A percentile compares a stretch with the other conserved stretches of the same genome.
These are phyloP conservation scores for Characodon lateralis DNA, from an alignment of 2,797 vertebrate species.

Conservation along the genomic window DNA sequence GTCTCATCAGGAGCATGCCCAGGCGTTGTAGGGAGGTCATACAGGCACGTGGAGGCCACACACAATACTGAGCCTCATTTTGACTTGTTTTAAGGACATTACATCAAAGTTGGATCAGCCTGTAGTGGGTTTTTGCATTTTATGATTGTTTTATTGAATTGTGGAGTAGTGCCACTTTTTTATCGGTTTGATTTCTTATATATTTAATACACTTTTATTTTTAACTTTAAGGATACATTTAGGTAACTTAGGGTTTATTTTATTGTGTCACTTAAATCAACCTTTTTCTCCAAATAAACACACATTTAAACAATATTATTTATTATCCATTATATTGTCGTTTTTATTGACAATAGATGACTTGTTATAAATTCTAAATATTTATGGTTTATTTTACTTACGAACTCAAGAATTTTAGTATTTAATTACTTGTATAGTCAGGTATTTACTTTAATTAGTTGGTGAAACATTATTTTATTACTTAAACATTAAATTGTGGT, in stretches of 20 bases:
- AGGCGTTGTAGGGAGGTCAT: too few relatives aligned
- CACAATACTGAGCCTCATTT: too few relatives aligned
- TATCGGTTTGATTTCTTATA: background rate
- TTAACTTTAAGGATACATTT: background rate
- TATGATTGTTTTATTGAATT: too few relatives aligned
- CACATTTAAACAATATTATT: background rate
- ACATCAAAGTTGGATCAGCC: too few relatives aligned
- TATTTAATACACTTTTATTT: background rate
- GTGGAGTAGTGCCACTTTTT: background rate
- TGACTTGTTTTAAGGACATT: too few relatives aligned
- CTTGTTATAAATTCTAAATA: background rate
- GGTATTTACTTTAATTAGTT: background rate
- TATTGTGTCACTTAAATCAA: background rate
- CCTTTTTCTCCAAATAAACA: too few relatives aligned
- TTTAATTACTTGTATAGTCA: background rate
- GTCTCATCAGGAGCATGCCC: too few relatives aligned
- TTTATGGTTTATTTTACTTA: background rate
- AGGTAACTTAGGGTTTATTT: background rate
- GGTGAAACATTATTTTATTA: background rate
- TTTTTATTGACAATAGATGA: background rate
- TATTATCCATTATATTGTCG: background rate
- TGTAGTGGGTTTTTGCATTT: too few relatives aligned
- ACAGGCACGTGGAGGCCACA: too few relatives aligned
- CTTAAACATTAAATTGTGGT: background rate
- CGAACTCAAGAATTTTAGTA: background rate